Conservation (phyloP, 2,113 vertebrate genomes). For the Murina feae region DNA sequence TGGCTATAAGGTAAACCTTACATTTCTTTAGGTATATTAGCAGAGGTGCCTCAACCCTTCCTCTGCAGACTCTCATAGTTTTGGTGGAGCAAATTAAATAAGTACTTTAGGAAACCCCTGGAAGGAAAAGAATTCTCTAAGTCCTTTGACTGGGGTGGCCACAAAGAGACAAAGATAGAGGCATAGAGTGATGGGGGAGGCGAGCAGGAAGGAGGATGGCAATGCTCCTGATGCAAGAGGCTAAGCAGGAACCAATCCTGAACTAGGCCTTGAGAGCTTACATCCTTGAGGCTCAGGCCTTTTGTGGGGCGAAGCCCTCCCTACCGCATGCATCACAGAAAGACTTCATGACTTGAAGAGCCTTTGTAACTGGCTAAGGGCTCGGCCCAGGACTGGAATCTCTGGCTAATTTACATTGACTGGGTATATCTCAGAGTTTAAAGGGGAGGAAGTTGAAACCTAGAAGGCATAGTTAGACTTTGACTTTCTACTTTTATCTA, state of each 20-base stretch:
- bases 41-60: not conserved
- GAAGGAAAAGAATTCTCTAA: not conserved
- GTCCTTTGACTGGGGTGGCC: not conserved
- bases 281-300: not conserved
- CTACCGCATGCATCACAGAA: not conserved
- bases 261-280: not conserved
- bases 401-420: not conserved
- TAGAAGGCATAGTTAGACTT: not conserved
- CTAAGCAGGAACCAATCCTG: not conserved
- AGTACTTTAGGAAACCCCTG: not conserved
- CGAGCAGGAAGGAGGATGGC: not conserved
- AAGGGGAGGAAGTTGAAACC: not conserved
- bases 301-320: not conserved
- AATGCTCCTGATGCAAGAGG: not conserved
- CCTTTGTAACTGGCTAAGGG: not conserved
- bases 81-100: not conserved
- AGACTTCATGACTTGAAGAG: not conserved
- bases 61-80: not conserved
- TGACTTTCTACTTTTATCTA: not conserved
- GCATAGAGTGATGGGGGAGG: accelerated
- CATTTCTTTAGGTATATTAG: not conserved
- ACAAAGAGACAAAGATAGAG: not conserved
- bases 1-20: not conserved
- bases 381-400: not conserved
- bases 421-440: not conserved